Base-by-base conservation (phyloP, 2,888 invertebrate genomes). In the Trissolcus japonicus region DNA sequence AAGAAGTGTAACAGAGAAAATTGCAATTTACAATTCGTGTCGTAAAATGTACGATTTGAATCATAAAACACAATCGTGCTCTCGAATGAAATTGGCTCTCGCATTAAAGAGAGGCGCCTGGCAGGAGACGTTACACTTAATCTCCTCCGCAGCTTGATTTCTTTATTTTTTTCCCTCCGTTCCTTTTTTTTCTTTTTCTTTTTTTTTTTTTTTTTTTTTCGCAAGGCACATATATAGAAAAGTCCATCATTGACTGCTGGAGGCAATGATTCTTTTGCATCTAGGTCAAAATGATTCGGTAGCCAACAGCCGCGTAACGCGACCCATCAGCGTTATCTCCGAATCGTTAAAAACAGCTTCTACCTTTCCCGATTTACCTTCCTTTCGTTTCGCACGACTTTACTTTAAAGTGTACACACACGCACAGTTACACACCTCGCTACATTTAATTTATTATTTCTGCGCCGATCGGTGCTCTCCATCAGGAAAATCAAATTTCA, bases 281-380 rank as follows among this genome's bases (percentile, higher is more conserved):
- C 82, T 86, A 81, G 86, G 86, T 85, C 86, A 86, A 81, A 84
- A 84, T 82, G 83, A 85, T 86, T 86, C 86, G 86, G 86, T 84
- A 86, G 85, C 84, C 80, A 74, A 78, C 79, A 79, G 79, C 79
- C 82, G 81, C 84, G 82, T 85, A 82, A 82, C 82, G 80, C 76
- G 79, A 79, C 79, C 79, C 80, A 80, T 80, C 79, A 78, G 51
- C 76, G 79, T 83, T 83, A 83, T 83, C 82, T 80, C 63, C 71
- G 80, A 80, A 82, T 81, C 81, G 78, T 78, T 79, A 78, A 77
- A 79, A 79, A 63, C 78, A 57, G 69, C 78, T 78, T 59, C 76
- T 73, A 76, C 77, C 82, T 81, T 80, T 79, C 71, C 71, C 77
- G 74, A 71, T 76, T 79, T 77, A 68, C 73, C 77, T 79, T 76